Percentiles rank a stretch among this genome's conserved stretches.
Conservation (phyloP, 2,113 vertebrate species). For the Ailurus styani region DNA sequence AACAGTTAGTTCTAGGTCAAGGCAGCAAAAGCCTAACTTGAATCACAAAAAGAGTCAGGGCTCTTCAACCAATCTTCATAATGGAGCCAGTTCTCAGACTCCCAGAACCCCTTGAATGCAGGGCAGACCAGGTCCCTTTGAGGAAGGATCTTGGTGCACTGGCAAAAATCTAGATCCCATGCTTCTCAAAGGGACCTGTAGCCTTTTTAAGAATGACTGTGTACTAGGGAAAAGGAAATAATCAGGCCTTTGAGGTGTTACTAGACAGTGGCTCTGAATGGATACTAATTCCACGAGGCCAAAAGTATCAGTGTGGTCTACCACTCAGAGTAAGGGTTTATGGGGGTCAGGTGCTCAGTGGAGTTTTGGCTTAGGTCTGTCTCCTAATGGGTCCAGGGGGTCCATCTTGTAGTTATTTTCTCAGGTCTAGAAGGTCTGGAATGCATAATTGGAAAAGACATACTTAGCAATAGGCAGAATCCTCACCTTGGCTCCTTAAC, state of each 20-base stretch:
- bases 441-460: not conserved
- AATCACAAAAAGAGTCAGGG: not conserved
- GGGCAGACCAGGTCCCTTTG: too few species aligned
- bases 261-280: not conserved
- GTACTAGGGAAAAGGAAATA: not conserved
- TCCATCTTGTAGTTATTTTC: not conserved
- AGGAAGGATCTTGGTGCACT: not conserved
- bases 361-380: not conserved
- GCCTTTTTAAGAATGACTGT: not conserved
- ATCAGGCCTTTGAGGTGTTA: not conserved
- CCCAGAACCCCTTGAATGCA: not conserved
- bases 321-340: not conserved
- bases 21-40: not conserved
- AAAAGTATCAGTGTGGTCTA: not conserved
- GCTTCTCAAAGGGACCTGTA: not conserved
- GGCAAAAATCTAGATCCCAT: not conserved
- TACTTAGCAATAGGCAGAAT: not conserved
- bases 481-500: not conserved
- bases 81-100: not conserved
- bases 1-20: not conserved
- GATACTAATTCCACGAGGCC: not conserved
- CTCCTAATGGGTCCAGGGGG: not conserved
- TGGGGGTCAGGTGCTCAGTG: not conserved
- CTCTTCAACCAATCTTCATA: not conserved
- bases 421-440: not conserved